Evolutionary conservation across 2,797 vertebrate species (phyloP).

Genomic region (Enteromius trimaculatus): DNA sequence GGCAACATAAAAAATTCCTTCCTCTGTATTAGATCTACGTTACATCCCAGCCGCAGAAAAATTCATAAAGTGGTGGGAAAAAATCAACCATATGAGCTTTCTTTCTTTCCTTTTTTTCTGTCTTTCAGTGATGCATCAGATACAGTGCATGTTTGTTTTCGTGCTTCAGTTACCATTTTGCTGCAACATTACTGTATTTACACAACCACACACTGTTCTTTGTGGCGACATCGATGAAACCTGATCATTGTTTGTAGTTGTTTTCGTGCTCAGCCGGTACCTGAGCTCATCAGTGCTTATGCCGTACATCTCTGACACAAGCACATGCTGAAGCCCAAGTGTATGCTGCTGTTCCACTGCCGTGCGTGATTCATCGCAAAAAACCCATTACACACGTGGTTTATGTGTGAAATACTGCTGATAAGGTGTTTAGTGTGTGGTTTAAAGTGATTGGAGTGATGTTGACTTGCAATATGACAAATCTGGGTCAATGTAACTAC

Average conservation of each 20-base stretch:
- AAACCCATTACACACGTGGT: constrained; percentile 16
- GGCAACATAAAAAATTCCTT: not conserved
- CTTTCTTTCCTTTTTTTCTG: not conserved
- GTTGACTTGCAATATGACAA: constrained; percentile 81
- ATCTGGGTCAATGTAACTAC: constrained; percentile 83
- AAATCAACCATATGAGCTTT: not conserved
- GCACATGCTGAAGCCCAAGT: constrained; percentile 22
- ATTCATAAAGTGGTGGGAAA: not conserved
- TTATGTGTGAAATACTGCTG: constrained; percentile 45
- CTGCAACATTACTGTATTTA: constrained; percentile 10
- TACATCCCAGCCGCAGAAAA: not conserved
- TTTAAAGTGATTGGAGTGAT: constrained; percentile 78
- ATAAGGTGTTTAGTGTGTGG: constrained; percentile 57
- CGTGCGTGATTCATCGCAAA: constrained; percentile 6
- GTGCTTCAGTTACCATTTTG: not conserved
- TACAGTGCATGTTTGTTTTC: constrained; percentile 37
- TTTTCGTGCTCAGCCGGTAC: constrained; percentile 13
- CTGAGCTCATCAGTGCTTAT: constrained; percentile 23
- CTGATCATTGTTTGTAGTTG: constrained; percentile 34
- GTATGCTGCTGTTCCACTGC: constrained; percentile 14
- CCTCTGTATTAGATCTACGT: not conserved
- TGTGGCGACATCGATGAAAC: constrained; percentile 27
- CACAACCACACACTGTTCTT: constrained; percentile 10
- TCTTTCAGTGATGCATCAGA: constrained; percentile 3
- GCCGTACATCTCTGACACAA: constrained; percentile 27